These are phyloP conservation scores for Okamejei kenojei DNA, from an alignment of 2,797 vertebrate species.

Conservation along the genomic window DNA sequence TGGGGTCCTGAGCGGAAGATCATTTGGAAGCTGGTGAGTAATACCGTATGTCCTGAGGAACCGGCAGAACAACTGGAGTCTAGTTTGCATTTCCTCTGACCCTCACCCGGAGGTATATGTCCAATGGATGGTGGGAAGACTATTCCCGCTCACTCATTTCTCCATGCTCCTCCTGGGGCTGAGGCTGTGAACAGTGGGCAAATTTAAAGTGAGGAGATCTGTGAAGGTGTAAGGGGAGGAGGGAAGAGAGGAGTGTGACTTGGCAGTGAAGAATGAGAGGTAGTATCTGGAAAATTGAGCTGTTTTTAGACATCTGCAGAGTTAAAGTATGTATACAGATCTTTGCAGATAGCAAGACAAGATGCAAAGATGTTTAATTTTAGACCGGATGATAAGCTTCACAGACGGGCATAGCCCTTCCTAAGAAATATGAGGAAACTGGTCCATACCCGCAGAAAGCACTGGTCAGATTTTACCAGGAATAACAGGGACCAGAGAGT, in stretches of 20 bases:
- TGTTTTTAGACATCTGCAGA: no score
- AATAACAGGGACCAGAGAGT: not conserved
- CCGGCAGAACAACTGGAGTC: no score
- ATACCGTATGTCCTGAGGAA: no score
- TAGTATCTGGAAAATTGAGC: not conserved
- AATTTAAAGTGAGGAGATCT: not conserved
- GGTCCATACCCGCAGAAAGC: not conserved
- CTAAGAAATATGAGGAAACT: not conserved
- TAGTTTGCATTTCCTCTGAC: not conserved
- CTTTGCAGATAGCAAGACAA: not conserved
- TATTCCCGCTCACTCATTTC: no score
- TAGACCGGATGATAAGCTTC: not conserved
- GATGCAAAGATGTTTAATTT: not conserved
- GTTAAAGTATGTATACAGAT: not conserved
- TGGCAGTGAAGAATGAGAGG: not conserved
- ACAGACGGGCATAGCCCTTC: no score
- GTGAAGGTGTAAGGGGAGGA: no score
- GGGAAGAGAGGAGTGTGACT: not conserved
- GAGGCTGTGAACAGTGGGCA: not conserved
- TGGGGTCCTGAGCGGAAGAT: no score
- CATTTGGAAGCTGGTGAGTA: no score
- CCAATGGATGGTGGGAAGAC: no score
- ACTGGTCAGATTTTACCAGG: not conserved
- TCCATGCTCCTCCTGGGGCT: not conserved
- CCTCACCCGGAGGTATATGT: not conserved